These are phyloP conservation scores for Carduelis carduelis DNA, from an alignment of 2,797 vertebrate genomes.

Conservation along the genomic window DNA sequence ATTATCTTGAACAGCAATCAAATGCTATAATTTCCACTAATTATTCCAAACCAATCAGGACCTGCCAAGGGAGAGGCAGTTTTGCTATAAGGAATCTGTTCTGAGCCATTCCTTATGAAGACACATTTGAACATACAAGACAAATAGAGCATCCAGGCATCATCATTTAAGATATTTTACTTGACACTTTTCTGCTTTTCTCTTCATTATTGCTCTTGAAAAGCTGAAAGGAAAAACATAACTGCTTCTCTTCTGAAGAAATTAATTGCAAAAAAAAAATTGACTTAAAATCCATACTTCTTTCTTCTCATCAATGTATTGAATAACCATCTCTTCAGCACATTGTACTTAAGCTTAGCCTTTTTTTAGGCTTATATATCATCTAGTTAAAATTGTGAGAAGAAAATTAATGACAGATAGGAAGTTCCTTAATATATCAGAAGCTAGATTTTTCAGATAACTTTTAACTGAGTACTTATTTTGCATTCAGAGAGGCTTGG, in stretches of 20 bases:
- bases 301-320: background rate
- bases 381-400: background rate
- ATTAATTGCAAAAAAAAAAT: background rate
- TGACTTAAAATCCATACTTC: background rate
- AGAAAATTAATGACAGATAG: background rate
- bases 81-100: background rate
- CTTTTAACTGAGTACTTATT: background rate
- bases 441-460: background rate
- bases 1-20: background rate
- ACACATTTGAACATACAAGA: background rate
- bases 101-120: background rate
- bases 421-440: background rate
- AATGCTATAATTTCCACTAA: background rate
- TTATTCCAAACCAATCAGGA: background rate
- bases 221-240: background rate
- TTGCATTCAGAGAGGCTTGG: background rate
- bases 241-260: background rate
- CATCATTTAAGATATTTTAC: background rate
- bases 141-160: background rate
- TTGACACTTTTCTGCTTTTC: background rate
- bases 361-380: background rate
- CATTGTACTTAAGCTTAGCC: background rate
- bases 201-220: background rate
- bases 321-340: background rate
- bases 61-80: background rate